Evolutionary conservation across 2,888 invertebrate genomes (phyloP).

Genomic region (Emmelina monodactyla): DNA sequence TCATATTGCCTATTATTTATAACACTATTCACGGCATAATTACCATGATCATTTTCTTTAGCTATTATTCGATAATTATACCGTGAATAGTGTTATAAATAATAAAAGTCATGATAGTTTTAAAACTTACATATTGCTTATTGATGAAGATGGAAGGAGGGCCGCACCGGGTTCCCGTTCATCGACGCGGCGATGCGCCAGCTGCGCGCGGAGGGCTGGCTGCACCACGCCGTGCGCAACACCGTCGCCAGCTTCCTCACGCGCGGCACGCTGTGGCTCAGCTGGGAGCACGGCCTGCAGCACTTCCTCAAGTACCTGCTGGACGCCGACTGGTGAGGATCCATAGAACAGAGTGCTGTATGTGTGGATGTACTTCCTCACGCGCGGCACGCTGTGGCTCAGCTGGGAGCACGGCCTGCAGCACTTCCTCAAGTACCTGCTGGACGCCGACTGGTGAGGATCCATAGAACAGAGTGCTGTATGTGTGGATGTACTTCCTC

Average conservation of each 20-base stretch:
- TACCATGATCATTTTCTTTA: too few species aligned
- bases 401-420: constrained; percentile 75
- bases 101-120: too few species aligned
- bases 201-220: constrained; percentile 73
- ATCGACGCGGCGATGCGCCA: constrained; percentile 80
- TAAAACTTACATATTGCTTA: not conserved
- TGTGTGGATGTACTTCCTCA: constrained; percentile 80
- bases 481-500: constrained; percentile 78
- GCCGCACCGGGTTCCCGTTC: constrained; percentile 75
- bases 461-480: not conserved
- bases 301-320: constrained; percentile 73
- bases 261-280: constrained; percentile 77
- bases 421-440: constrained; percentile 71
- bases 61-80: too few species aligned
- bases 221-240: constrained; percentile 75
- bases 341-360: constrained; percentile 20
- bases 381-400: constrained; percentile 78
- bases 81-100: too few species aligned
- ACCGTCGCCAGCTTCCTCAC: constrained; percentile 78
- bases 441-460: constrained; percentile 74
- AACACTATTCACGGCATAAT: too few species aligned
- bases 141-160: constrained; percentile 59
- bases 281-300: constrained; percentile 74
- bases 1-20: too few species aligned
- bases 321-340: constrained; percentile 72